These are phyloP conservation scores for Tachysurus fulvidraco DNA, from an alignment of 2,113 vertebrate genomes.

Conservation along the genomic window DNA sequence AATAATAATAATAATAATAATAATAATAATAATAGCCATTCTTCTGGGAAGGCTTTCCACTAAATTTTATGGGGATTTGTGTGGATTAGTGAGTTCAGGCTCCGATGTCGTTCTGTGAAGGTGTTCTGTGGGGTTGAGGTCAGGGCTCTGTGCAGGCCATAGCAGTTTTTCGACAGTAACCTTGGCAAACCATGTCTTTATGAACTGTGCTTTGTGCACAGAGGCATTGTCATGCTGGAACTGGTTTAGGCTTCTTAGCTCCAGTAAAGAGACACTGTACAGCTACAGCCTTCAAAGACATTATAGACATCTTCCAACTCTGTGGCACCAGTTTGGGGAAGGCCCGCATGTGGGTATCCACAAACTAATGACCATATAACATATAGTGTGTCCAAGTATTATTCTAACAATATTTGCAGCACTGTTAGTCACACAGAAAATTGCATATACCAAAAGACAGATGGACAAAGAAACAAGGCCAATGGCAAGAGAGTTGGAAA, in stretches of 20 bases:
- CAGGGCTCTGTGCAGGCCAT: background rate
- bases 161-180: background rate
- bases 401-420: background rate
- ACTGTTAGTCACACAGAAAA: background rate
- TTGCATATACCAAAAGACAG: background rate
- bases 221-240: background rate
- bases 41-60: background rate
- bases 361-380: background rate
- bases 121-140: background rate
- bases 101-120: background rate
- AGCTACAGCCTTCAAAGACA: background rate
- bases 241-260: background rate
- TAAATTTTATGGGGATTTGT: background rate
- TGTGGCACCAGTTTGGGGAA: background rate
- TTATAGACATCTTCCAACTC: background rate
- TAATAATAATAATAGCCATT: background rate
- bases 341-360: background rate
- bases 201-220: background rate
- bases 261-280: background rate
- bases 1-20: too few relatives aligned
- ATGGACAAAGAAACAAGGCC: background rate
- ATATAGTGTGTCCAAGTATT: background rate
- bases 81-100: background rate
- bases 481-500: background rate
- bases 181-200: background rate